Evolutionary conservation across 1,140 invertebrate genomes (phyloP).

Genomic region (Physella acuta): DNA sequence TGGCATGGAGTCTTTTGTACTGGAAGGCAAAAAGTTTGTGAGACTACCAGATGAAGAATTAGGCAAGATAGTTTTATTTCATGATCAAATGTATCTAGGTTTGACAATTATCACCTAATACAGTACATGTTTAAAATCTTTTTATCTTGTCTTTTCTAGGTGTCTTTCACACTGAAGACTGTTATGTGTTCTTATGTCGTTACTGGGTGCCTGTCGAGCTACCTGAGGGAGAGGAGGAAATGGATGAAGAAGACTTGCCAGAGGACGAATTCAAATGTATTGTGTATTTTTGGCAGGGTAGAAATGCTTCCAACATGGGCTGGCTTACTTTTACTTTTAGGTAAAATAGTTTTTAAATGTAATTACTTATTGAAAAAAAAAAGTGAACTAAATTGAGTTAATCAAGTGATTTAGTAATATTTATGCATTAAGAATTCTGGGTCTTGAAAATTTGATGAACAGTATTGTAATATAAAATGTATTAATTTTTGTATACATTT

Average conservation of each 20-base stretch:
- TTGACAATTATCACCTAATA: too few species aligned
- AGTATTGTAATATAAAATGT: too few species aligned
- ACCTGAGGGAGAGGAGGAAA: slow-evolving; percentile 60
- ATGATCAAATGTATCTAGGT: too few species aligned
- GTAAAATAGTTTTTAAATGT: too few species aligned
- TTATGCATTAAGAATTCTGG: too few species aligned
- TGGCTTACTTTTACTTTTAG: slow-evolving; percentile 99
- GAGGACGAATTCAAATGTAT: slow-evolving; percentile 93
- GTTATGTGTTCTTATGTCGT: slow-evolving; percentile 96
- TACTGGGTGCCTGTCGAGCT: slow-evolving; percentile 79
- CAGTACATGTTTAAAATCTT: slow-evolving; percentile 11
- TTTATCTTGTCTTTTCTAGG: slow-evolving; percentile 54
- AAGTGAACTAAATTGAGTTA: too few species aligned
- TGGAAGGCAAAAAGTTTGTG: slow-evolving; percentile 96
- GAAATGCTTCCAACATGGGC: slow-evolving; percentile 97
- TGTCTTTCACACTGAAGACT: slow-evolving; percentile 90
- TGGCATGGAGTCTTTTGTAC: slow-evolving; percentile 93
- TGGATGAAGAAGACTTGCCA: slow-evolving; percentile 64
- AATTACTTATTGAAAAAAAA: too few species aligned
- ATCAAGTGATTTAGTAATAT: too few species aligned
- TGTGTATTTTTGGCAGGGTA: slow-evolving; percentile 99
- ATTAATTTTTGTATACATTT: not conserved
- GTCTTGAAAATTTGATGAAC: too few species aligned
- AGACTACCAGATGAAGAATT: slow-evolving; percentile 91
- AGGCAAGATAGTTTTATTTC: slow-evolving; percentile 69